Conservation (phyloP, 2,113 vertebrate genomes). For the Nothocercus julius region DNA sequence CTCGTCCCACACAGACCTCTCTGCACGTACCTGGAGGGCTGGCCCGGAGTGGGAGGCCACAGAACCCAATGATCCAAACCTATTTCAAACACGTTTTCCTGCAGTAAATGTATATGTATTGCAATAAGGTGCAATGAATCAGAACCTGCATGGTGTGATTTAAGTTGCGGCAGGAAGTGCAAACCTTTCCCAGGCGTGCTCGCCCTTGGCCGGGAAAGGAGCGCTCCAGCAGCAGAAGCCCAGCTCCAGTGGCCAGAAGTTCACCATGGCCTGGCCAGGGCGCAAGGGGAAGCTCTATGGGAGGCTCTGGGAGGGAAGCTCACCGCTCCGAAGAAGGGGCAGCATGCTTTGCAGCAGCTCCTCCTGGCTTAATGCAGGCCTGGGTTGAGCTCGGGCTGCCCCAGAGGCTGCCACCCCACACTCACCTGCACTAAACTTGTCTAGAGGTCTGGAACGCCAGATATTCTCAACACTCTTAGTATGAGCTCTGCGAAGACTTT, state of each 20-base stretch:
- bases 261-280: not conserved
- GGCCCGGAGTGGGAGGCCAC: not conserved
- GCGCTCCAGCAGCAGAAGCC: not conserved
- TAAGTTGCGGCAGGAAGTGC: accelerated
- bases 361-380: not conserved
- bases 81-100: not conserved
- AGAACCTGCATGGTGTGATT: accelerated
- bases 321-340: not conserved
- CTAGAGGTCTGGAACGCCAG: not conserved
- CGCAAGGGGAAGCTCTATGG: not conserved
- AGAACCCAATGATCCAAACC: accelerated
- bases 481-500: accelerated
- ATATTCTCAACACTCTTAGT: accelerated
- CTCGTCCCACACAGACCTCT: not conserved
- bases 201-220: not conserved
- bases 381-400: not conserved
- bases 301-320: not conserved
- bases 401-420: not conserved
- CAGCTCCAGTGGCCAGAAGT: too few relatives aligned
- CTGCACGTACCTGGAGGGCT: accelerated
- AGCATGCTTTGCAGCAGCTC: not conserved
- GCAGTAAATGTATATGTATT: not conserved
- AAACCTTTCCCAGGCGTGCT: not conserved
- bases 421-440: not conserved
- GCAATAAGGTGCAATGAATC: not conserved